These are phyloP conservation scores for Podarcis cretensis DNA, from an alignment of 2,113 vertebrate genomes.

Conservation along the genomic window DNA sequence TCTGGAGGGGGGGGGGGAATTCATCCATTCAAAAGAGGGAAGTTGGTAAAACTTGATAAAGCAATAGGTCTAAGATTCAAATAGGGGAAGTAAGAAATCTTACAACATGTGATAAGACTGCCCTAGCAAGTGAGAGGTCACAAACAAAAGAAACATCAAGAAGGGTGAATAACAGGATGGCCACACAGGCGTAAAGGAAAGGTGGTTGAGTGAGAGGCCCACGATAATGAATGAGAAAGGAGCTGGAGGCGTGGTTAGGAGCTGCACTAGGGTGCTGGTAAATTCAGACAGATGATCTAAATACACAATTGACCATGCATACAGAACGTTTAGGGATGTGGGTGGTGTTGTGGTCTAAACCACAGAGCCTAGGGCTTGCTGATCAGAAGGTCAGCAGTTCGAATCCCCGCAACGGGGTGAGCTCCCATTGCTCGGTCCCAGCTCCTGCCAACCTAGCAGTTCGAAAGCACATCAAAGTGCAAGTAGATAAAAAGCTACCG, in stretches of 20 bases:
- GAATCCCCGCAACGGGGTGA: no score
- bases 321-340: no score
- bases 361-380: no score
- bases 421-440: no score
- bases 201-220: neutral
- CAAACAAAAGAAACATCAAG: conserved; percentile 1
- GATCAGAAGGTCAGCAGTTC: no score
- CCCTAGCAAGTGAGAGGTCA: neutral
- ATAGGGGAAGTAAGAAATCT: conserved; percentile 25
- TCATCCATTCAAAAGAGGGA: conserved; percentile 7
- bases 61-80: conserved; percentile 11
- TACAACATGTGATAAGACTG: conserved; percentile 6
- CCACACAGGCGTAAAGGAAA: neutral
- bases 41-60: conserved; percentile 11
- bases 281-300: neutral
- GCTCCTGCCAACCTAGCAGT: no score
- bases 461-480: no score
- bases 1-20: neutral
- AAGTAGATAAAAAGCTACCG: no score
- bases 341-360: no score
- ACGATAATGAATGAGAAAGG: neutral
- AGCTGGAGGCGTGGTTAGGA: neutral
- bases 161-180: conserved; percentile 5
- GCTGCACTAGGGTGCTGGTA: neutral
- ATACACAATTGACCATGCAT: neutral